Percentiles rank a stretch among this genome's conserved stretches.
These are phyloP conservation scores for Lepidurus apus DNA, from an alignment of 1,140 invertebrate genomes.

Conservation along the genomic window DNA sequence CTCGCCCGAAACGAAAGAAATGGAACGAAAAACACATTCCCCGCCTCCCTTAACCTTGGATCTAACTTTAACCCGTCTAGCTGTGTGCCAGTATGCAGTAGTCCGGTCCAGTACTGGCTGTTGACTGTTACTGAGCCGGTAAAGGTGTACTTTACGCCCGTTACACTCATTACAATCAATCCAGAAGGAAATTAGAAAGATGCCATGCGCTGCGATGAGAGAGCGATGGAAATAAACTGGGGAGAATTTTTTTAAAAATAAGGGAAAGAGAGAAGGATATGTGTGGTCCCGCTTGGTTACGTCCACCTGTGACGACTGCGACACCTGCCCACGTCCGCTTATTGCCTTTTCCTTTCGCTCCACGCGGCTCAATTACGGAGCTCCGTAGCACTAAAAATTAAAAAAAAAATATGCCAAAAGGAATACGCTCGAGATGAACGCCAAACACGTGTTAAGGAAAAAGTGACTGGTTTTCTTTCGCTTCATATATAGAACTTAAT, in stretches of 20 bases:
- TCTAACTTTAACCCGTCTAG: not conserved
- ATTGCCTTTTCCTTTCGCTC: constrained; percentile 17
- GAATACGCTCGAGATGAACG: constrained; percentile 5
- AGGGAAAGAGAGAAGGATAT: not conserved
- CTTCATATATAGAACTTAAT: not conserved
- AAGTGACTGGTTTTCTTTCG: no score
- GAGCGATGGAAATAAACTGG: not conserved
- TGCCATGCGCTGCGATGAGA: not conserved
- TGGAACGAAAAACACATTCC: not conserved
- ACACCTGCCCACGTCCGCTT: constrained; percentile 20
- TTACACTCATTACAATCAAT: not conserved
- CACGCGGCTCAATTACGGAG: not conserved
- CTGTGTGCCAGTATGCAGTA: no score
- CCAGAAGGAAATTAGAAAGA: not conserved
- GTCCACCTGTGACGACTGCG: constrained; percentile 20
- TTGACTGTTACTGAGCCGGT: not conserved
- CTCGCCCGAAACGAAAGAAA: not conserved
- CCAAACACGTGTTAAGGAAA: not conserved
- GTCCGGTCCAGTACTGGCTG: no score
- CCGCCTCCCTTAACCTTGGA: not conserved
- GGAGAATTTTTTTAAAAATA: no score
- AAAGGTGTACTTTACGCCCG: not conserved
- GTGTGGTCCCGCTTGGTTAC: constrained; percentile 16
- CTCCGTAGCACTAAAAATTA: not conserved
- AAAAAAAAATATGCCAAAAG: not conserved